Evolutionary conservation across 2,888 invertebrate genomes (phyloP).

Genomic region (Glaucopsyche alexis): DNA sequence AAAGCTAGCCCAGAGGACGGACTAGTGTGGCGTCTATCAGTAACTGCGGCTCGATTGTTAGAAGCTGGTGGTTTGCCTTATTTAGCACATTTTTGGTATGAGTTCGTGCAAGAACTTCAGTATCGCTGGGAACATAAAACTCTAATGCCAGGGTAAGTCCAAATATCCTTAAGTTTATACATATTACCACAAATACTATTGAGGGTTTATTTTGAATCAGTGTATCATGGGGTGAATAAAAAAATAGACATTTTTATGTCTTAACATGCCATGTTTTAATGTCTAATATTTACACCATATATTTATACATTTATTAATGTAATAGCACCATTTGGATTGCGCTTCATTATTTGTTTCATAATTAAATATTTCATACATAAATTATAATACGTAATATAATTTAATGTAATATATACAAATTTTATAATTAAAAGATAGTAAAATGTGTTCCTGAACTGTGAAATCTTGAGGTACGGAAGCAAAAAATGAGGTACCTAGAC

Average conservation of each 20-base stretch:
- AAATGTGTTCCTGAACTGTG: neutral
- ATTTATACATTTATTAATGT: conserved; percentile 37
- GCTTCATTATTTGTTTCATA: conserved; percentile 39
- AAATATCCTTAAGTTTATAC: neutral
- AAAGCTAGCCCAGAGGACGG: conserved; percentile 90
- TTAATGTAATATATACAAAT: conserved; percentile 7
- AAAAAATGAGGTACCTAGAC: neutral
- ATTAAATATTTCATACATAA: neutral
- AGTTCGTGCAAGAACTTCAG: conserved; percentile 93
- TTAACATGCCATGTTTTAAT: conserved; percentile 18
- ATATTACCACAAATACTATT: neutral
- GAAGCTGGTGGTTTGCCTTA: conserved; percentile 88
- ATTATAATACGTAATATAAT: too few species aligned
- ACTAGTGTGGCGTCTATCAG: conserved; percentile 89
- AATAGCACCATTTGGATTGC: conserved; percentile 65
- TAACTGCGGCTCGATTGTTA: conserved; percentile 85
- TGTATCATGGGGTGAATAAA: neutral
- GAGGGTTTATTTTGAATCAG: too few species aligned
- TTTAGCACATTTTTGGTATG: conserved; percentile 95
- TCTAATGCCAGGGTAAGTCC: conserved; percentile 90
- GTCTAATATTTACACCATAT: conserved; percentile 33
- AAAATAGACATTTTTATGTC: neutral
- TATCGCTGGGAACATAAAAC: conserved; percentile 92
- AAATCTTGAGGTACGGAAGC: neutral
- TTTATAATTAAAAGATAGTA: neutral